Evolutionary conservation across 2,113 vertebrate genomes (phyloP).

Genomic region (Channa argus): DNA sequence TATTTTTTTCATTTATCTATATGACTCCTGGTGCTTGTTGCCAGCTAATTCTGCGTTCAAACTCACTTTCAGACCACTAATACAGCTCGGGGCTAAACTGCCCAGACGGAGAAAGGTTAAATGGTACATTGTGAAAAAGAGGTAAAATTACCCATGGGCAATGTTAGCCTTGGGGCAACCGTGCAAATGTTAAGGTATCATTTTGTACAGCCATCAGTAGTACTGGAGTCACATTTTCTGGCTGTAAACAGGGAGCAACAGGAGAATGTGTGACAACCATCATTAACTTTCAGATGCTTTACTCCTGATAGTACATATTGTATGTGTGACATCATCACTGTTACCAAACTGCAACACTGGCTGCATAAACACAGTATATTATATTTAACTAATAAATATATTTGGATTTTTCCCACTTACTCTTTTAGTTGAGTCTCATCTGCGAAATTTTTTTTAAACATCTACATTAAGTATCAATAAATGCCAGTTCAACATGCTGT

Average conservation of each 20-base stretch:
- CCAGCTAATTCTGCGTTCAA: conserved; percentile 4
- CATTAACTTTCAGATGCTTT: no score
- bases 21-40: neutral
- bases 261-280: neutral
- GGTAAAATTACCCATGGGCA: conserved; percentile 22
- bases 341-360: neutral
- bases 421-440: no score
- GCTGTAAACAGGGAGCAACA: neutral
- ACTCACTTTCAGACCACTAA: neutral
- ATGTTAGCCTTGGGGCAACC: conserved; percentile 24
- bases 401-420: no score
- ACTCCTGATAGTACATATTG: no score
- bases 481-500: neutral
- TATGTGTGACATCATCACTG: neutral
- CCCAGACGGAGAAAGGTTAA: conserved; percentile 28
- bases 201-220: neutral
- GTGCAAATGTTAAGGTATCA: conserved; percentile 6
- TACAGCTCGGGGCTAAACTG: conserved; percentile 20
- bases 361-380: neutral
- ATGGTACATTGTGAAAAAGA: neutral
- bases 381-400: no score
- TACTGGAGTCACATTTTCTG: neutral
- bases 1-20: neutral
- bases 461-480: no score
- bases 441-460: no score